Evolutionary conservation across 2,888 invertebrate genomes (phyloP).

Genomic region (Diarsia brunnea): DNA sequence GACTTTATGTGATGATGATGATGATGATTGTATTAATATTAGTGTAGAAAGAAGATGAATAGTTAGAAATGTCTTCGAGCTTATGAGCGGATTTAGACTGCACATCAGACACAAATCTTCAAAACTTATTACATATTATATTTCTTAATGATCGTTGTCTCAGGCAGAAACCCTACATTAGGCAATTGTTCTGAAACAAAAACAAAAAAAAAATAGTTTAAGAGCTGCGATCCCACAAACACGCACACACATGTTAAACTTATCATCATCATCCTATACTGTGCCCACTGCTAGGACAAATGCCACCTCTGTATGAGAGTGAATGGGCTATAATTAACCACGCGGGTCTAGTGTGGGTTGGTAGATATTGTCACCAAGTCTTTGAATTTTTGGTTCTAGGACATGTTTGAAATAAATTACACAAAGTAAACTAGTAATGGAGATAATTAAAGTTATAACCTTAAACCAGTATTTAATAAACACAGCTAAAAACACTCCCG

Average conservation of each 20-base stretch:
- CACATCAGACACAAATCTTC: not conserved
- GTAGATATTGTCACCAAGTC: no score
- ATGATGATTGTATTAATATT: no score
- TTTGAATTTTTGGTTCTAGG: no score
- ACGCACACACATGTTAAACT: not conserved
- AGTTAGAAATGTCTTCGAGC: not conserved
- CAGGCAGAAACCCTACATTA: not conserved
- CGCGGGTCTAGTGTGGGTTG: no score
- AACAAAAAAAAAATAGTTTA: not conserved
- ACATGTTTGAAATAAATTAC: no score
- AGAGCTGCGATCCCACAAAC: not conserved
- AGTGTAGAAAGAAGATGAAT: not conserved
- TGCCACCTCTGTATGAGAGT: no score
- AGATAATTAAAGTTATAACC: no score
- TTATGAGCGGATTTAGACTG: not conserved
- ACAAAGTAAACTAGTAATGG: no score
- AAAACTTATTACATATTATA: not conserved
- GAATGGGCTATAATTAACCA: no score
- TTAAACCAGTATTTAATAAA: no score
- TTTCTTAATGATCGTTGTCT: not conserved
- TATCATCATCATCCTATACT: not conserved
- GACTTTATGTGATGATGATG: not conserved
- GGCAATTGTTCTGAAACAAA: not conserved
- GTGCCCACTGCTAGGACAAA: no score
- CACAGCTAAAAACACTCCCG: no score